Conservation (phyloP, 2,113 vertebrate species). For the Calyptomena viridis region DNA sequence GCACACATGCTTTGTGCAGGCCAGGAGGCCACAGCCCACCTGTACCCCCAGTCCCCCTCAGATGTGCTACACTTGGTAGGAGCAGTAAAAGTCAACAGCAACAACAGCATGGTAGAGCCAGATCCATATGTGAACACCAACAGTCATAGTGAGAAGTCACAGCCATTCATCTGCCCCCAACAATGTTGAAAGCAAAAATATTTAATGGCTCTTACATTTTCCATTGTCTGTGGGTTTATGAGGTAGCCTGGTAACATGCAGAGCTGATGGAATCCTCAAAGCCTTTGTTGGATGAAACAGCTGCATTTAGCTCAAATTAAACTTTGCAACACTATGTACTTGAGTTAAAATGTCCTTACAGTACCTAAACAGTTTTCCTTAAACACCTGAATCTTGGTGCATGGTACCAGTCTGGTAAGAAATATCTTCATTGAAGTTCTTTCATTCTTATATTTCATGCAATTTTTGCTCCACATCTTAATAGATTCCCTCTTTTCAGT, state of each 20-base stretch:
- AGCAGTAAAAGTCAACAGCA: not conserved
- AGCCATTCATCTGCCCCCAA: not conserved
- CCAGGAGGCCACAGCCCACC: not conserved
- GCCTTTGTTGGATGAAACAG: not conserved
- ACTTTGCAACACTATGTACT: accelerated
- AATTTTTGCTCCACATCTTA: not conserved
- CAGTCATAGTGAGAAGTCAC: not conserved
- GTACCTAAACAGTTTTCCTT: not conserved
- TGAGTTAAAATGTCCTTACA: not conserved
- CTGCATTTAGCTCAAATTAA: not conserved
- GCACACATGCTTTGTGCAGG: accelerated
- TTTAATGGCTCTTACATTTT: not conserved
- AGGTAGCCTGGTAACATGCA: accelerated
- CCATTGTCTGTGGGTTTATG: not conserved
- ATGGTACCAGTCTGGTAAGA: not conserved
- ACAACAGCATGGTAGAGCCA: not conserved
- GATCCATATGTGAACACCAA: accelerated
- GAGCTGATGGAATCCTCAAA: not conserved
- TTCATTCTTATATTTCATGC: not conserved
- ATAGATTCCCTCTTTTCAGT: not conserved
- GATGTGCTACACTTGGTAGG: not conserved
- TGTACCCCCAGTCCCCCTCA: not conserved
- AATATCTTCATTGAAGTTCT: not conserved
- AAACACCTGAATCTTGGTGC: not conserved
- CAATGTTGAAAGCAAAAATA: not conserved